Evolutionary conservation across 2,888 invertebrate genomes (phyloP), one percentile per base, ranked within the genome.

Genomic region (Brenthis ino): DNA sequence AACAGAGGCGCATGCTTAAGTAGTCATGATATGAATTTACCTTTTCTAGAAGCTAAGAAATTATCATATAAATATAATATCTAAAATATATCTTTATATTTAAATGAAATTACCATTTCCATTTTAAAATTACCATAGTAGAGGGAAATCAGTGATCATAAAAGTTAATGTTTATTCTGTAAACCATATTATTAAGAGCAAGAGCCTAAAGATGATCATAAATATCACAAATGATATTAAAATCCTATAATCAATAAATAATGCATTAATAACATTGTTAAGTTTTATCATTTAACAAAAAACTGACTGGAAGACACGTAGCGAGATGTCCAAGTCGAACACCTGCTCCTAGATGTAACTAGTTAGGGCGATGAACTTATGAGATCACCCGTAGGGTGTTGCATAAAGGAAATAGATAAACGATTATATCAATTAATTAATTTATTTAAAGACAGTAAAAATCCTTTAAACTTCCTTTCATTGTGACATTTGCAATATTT

Each of bases 311-410:
- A 61, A 64, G 67, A 55, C 54, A 64, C 68, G 48, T 53, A 70
- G 64, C 72, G 70, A 65, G 70, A 73, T 74, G 66, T 69, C 64
- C 58, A 65, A 71, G 72, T 63, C 48, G 65, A 70, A 72, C 76
- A 74, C 75, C 74, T 75, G 76, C 71, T 64, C 69, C 67, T 67
- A 71, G 69, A 68, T 69, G 69, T 65, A 70, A 70, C 69, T 65
- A 74, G 74, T 70, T 53, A 68, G 70, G 70, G 64, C 69, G 67
- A 63, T 70, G 73, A 73, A 72, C 73, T 53, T 55, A 37, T 51
- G 28, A 58, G 57, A 57, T 58, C 64, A 63, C 68, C 57, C 54
- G 57, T 61, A 65, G 64, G 64, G 61, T 67, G 67, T 60, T 60
- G 50, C 60, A 28, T 58, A 53, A 61, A 57, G 47, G 63, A 63